Percentiles rank a stretch among this genome's conserved stretches.
phyloP scores from a whole-genome alignment of 2,888 invertebrate species.

The Ephialtes manifestator region DNA sequence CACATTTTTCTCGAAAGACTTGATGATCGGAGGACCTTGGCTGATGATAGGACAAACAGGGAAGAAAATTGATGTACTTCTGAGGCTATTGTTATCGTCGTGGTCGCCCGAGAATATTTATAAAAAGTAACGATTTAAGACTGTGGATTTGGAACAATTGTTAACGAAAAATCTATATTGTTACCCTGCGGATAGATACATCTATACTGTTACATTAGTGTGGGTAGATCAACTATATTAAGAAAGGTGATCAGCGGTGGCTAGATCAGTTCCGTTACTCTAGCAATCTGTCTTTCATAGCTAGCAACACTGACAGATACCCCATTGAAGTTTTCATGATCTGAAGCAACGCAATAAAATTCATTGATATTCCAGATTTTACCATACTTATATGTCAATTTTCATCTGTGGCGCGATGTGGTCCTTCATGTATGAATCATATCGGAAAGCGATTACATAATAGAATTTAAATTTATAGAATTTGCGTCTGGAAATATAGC shows the following conservation, averaged over 20 bases:
- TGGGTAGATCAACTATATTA: neutral
- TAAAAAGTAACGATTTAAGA: neutral
- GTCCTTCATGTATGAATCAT: neutral
- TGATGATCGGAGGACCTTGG: neutral
- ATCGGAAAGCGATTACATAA: neutral
- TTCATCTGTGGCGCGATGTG: neutral
- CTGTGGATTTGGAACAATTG: neutral
- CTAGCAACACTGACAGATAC: constrained; percentile 72
- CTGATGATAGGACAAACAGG: neutral
- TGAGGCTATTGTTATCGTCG: neutral
- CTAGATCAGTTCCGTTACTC: constrained; percentile 16
- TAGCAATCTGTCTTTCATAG: constrained; percentile 65
- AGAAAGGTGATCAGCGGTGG: neutral
- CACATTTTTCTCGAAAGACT: neutral
- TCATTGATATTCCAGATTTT: neutral
- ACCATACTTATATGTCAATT: neutral
- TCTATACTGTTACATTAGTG: constrained; percentile 4
- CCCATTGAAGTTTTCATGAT: constrained; percentile 72
- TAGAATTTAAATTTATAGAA: neutral
- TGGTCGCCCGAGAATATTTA: neutral
- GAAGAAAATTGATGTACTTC: neutral
- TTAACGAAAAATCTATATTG: neutral
- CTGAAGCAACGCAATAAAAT: constrained; percentile 42
- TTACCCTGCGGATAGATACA: neutral
- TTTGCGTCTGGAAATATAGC: too few species aligned